Base-by-base conservation (phyloP, 2,113 vertebrate genomes). In the Mirounga angustirostris region DNA sequence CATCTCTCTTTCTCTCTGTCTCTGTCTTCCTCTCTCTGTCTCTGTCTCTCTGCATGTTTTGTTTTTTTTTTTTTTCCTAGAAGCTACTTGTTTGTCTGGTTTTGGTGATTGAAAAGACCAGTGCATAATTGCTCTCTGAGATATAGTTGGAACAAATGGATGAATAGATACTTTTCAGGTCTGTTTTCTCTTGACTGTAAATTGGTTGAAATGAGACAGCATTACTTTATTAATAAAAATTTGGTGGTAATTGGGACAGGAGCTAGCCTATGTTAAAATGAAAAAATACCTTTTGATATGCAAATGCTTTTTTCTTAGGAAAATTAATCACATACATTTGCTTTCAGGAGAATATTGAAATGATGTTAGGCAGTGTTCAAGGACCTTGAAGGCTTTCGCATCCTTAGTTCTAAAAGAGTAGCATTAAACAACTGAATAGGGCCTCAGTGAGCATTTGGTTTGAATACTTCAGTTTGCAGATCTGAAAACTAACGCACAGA, bases 141-240 rank as follows among this genome's bases (percentile, higher is more conserved):
- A 84, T 59, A 89, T 58, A 56, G 63, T 18, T 90, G 43, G 36
- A 79, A 79, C 56, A 33, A 85, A 78, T 74, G 52, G 54, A 61
- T 40, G 79, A 93, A 94, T 94, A 80, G 4, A 61, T 40, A 71
- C 36, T 96, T 95, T 96, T 89, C 74, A 90, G 24, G 12, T 89
- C 61, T 94, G 30, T 91, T 94, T 90, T 89, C 63, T 91, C 40
- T 50, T 74, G 33, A 82, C 52, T 84, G 7, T 91, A 91, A 91
- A 94, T 97, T 89, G 28, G 73, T 95, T 86, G 59, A 95, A 89
- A 93, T 50, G 89, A 96, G 58, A 76, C 14, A 43, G 54, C 54
- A 93, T 96, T 94, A 92, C 80, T 89, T 84, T 96, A 93, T 97
- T 95, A 97, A 98, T 96, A 93, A 97, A 98, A 97, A 61, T 63